Evolutionary conservation across 1,140 invertebrate genomes (phyloP), one percentile per base, ranked within the genome.

Genomic region (Drosophila paulistorum): DNA sequence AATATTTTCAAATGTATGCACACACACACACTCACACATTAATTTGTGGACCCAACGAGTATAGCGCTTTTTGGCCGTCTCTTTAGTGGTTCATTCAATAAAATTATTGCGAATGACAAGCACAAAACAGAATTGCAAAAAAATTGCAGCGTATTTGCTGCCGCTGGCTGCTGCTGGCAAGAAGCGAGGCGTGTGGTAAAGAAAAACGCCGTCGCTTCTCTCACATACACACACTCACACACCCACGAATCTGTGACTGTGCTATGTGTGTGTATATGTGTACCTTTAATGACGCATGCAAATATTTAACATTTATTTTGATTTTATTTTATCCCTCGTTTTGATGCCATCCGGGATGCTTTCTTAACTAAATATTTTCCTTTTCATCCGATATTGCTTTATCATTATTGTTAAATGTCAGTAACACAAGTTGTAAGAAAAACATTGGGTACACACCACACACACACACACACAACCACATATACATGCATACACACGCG

Each of bases 71-170:
- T 89, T 65, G 55, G 59, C 62, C 60, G 79, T 87, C 73, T 89
- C 81, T 79, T 84, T 89, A 84, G 55, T 64, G 68, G 79, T 89
- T 84, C 84, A 89, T 89, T 89, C 84, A 89, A 74, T 72, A 83
- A 89, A 89, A 89, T 89, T 89, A 89, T 87, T 87, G 83, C 84
- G 84, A 89, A 89, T 84, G 68, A 41, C 77, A 71, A 71, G 74
- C 84, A 71, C 84, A 89, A 81, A 89, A 89, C 84, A 89, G 84
- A 89, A 89, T 89, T 57, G 74, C 77, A 78, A 71, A 85, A 26
- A 58, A 87, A 87, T 80, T 87, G 83, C 83, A 87, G 80, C 79
- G 83, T 89, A 87, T 80, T 73, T 51, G 45, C 17, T 23, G 17
- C 37, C 11, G 37, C 35, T 11, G 35, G 35, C 37, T 39, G 11